Conservation (phyloP, 2,113 vertebrate species). For the Saguinus imperator region DNA sequence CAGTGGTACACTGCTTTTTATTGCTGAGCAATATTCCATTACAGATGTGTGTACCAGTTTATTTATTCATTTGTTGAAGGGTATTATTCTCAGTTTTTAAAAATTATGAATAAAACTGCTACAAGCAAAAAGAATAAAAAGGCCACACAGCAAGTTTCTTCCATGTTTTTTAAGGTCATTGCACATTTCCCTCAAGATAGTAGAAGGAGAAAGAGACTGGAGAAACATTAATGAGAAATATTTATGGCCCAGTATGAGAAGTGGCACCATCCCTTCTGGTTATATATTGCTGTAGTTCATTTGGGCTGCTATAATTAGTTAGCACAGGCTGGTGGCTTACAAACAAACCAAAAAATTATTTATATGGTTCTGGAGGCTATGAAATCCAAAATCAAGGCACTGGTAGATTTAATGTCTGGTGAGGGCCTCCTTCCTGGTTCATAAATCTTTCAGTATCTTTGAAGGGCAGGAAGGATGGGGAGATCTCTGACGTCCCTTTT, state of each 20-base stretch:
- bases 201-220: not conserved
- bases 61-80: not conserved
- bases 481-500: not conserved
- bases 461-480: rapidly evolving
- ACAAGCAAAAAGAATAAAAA: not conserved
- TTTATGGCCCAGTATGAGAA: not conserved
- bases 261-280: not conserved
- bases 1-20: not conserved
- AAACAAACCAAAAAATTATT: not conserved
- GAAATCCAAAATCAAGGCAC: not conserved
- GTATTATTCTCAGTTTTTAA: conserved; percentile 21
- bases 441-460: not conserved
- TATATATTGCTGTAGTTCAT: not conserved
- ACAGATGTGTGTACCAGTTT: not conserved
- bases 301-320: not conserved
- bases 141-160: not conserved
- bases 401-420: not conserved
- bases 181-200: not conserved
- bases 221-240: not conserved
- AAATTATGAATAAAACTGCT: conserved; percentile 11
- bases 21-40: not conserved
- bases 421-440: not conserved
- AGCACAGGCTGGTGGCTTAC: too few species aligned
- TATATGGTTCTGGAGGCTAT: not conserved
- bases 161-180: not conserved